Conservation (phyloP, 64 coral and sea anemone species). For the Porites lutea region DNA sequence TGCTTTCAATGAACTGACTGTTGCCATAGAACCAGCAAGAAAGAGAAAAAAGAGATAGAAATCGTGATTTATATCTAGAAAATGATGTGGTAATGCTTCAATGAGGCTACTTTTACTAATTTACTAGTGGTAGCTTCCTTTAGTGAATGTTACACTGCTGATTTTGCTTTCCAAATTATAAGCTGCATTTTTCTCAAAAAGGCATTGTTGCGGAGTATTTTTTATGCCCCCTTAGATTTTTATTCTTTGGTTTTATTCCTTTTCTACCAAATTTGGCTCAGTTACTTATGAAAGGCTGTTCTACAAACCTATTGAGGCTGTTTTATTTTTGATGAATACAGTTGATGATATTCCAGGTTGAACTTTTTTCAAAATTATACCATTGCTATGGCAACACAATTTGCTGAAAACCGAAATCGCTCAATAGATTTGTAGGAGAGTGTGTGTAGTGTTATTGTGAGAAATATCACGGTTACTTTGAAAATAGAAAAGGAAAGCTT, state of each 20-base stretch:
- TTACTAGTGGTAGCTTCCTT: background rate
- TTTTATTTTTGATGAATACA: background rate
- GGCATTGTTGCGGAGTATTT: background rate
- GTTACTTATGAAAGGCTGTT: background rate
- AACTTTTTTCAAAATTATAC: background rate
- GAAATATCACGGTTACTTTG: background rate
- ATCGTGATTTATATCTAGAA: background rate
- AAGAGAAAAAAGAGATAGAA: conserved; percentile 18
- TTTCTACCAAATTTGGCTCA: conserved; percentile 8
- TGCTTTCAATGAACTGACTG: background rate
- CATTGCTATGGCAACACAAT: background rate
- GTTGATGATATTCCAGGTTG: background rate
- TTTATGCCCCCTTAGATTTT: background rate
- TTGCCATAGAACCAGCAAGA: background rate
- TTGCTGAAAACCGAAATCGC: background rate
- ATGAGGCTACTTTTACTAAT: background rate
- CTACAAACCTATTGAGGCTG: background rate
- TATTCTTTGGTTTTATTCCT: background rate
- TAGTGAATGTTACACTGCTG: background rate
- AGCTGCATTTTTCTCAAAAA: conserved; percentile 13
- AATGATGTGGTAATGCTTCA: background rate
- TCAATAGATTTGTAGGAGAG: no score
- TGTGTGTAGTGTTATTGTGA: no score
- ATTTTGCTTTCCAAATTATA: background rate
- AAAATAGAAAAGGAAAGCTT: background rate